A percentile compares a stretch with the other conserved stretches of the same genome.
Evolutionary conservation across 2,797 vertebrate genomes (phyloP).

Genomic region (Ctenopoma multispine): DNA sequence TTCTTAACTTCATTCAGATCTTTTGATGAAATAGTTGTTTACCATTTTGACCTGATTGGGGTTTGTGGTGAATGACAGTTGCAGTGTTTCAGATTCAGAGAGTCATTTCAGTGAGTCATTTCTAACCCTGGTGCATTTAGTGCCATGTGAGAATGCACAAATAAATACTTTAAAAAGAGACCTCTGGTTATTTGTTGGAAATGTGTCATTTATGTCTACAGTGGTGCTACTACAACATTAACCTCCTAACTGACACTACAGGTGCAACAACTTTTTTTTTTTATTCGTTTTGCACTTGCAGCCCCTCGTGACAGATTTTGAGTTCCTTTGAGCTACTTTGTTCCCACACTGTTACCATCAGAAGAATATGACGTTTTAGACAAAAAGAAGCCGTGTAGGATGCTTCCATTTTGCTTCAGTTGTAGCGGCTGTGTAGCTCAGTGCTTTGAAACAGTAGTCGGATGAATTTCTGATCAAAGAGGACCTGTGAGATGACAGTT

Average conservation of each 20-base stretch:
- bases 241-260: background rate
- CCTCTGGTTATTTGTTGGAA: background rate
- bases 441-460: slow-evolving; percentile 42
- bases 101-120: slow-evolving; percentile 52
- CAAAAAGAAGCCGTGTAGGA: background rate
- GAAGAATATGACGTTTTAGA: background rate
- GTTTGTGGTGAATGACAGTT: slow-evolving; percentile 34
- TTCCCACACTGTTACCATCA: slow-evolving; percentile 4
- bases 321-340: background rate
- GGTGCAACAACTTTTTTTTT: background rate
- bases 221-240: background rate
- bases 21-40: background rate
- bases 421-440: background rate
- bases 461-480: slow-evolving; percentile 67
- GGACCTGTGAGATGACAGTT: slow-evolving; percentile 49
- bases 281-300: background rate
- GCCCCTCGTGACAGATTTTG: background rate
- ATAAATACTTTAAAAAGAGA: background rate
- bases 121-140: background rate
- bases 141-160: slow-evolving; percentile 1
- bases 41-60: slow-evolving; percentile 26
- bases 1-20: background rate
- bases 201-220: background rate
- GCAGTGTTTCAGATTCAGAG: background rate
- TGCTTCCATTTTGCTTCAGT: slow-evolving; percentile 26